These are phyloP conservation scores for Dorcus parallelipipedus DNA, from an alignment of 2,888 invertebrate genomes.

Conservation along the genomic window DNA sequence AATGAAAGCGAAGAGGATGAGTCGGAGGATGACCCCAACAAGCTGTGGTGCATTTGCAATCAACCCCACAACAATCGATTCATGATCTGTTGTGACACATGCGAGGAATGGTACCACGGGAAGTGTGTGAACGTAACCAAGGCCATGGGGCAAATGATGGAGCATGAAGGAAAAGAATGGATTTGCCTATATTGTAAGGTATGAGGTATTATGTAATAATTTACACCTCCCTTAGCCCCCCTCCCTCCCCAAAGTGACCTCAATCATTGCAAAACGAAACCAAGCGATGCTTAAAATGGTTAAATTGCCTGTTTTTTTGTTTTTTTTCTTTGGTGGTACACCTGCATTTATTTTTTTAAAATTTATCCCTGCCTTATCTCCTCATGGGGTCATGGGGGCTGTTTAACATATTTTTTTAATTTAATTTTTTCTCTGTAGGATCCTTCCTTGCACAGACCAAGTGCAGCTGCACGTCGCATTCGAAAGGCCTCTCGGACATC, in stretches of 20 bases:
- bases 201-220: constrained; percentile 17
- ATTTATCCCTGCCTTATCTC: no score
- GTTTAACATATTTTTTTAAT: no score
- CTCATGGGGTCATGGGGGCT: no score
- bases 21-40: constrained; percentile 91
- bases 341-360: no score
- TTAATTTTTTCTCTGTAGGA: constrained; percentile 28
- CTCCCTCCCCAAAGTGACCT: no score
- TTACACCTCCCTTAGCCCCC: no score
- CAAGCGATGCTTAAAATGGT: no score
- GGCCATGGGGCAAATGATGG: constrained; percentile 89
- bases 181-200: constrained; percentile 82
- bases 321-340: no score
- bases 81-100: constrained; percentile 96
- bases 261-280: no score
- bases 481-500: constrained; percentile 44
- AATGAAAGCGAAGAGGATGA: constrained; percentile 60
- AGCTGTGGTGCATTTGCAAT: constrained; percentile 92
- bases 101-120: constrained; percentile 98
- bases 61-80: constrained; percentile 94
- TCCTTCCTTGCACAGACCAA: constrained; percentile 40
- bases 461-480: constrained; percentile 44
- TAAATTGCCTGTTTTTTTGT: no score
- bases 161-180: constrained; percentile 84
- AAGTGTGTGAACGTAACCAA: constrained; percentile 92